Conservation (phyloP, 2,113 vertebrate species). For the Condylura cristata region DNA sequence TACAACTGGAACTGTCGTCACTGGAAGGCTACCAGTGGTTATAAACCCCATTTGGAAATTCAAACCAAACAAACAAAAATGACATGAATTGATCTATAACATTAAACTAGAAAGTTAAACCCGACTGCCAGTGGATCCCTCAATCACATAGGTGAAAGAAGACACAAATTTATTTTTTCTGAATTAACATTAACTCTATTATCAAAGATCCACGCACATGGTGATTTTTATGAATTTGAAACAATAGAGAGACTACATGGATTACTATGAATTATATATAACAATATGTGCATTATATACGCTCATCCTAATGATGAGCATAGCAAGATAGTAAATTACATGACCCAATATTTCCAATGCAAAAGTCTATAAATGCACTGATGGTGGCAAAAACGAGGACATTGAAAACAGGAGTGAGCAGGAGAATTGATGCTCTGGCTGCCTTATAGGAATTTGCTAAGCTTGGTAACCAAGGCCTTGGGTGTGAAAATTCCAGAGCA, state of each 20-base stretch:
- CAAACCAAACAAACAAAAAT: conserved; percentile 40
- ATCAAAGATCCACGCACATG: background rate
- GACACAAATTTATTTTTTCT: conserved; percentile 19
- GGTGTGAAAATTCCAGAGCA: background rate
- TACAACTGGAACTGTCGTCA: background rate
- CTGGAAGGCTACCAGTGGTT: background rate
- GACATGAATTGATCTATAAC: background rate
- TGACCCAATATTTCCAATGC: background rate
- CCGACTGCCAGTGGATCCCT: background rate
- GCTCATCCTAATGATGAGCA: background rate
- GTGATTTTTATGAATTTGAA: background rate
- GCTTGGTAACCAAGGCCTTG: background rate
- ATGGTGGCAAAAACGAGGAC: background rate
- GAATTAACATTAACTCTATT: conserved; percentile 1
- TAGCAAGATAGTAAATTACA: background rate
- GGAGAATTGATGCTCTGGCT: background rate
- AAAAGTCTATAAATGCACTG: background rate
- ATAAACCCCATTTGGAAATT: background rate
- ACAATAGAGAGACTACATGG: background rate
- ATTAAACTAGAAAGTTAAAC: background rate
- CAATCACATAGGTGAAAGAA: background rate
- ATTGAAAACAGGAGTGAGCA: background rate
- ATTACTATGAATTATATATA: too few species aligned
- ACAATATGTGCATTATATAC: too few species aligned
- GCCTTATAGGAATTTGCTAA: background rate